Conservation (phyloP, 2,888 invertebrate genomes). For the Cynaeus angustus region DNA sequence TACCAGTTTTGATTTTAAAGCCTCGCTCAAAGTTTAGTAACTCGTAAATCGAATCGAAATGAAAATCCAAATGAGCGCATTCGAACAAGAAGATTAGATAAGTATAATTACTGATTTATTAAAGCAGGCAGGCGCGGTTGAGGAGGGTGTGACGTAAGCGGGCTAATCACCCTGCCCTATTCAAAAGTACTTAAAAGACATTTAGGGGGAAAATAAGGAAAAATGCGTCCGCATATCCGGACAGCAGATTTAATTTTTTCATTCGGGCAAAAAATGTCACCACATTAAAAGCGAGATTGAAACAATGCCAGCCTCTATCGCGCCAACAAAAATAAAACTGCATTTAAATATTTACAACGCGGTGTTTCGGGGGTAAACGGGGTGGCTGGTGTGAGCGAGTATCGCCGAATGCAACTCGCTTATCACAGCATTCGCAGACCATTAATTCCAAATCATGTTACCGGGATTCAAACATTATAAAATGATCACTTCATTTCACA, state of each 20-base stretch:
- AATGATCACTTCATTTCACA: conserved; percentile 73
- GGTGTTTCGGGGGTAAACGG: conserved; percentile 46
- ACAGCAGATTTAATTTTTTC: conserved; percentile 17
- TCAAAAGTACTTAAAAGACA: conserved; percentile 27
- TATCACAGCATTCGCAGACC: conserved; percentile 72
- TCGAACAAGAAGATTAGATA: conserved; percentile 70
- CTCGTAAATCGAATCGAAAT: conserved; percentile 64
- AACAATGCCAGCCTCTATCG: conserved; percentile 29
- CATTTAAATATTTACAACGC: conserved; percentile 68
- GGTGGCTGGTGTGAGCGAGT: conserved; percentile 47
- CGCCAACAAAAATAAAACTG: conserved; percentile 62
- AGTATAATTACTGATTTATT: conserved; percentile 70
- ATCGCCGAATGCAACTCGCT: conserved; percentile 64
- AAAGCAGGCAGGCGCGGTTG: conserved; percentile 58
- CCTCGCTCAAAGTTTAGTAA: conserved; percentile 61
- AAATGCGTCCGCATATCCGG: conserved; percentile 5
- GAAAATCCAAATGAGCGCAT: conserved; percentile 67
- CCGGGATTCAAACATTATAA: conserved; percentile 72
- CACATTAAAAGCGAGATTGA: conserved; percentile 14
- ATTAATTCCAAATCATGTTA: conserved; percentile 73
- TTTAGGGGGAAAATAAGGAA: conserved; percentile 22
- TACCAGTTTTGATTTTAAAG: conserved; percentile 61
- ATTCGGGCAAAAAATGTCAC: conserved; percentile 19
- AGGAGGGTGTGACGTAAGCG: conserved; percentile 47
- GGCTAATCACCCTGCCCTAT: conserved; percentile 38